These are phyloP conservation scores for Chlorops oryzae DNA, from an alignment of 1,140 invertebrate genomes.

Conservation along the genomic window DNA sequence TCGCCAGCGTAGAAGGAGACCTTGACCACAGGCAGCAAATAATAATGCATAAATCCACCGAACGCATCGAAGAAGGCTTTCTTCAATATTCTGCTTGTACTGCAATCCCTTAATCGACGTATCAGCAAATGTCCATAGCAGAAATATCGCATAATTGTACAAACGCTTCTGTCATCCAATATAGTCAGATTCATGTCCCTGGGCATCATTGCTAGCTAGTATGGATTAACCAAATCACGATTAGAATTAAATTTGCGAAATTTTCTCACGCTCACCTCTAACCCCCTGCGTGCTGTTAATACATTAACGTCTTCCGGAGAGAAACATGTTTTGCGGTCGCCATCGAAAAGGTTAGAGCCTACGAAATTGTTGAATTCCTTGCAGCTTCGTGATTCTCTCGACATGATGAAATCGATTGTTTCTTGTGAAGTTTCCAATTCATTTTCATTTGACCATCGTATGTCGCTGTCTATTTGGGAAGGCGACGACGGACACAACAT, in stretches of 20 bases:
- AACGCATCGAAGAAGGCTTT: conserved; percentile 37
- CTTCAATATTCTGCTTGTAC: conserved; percentile 21
- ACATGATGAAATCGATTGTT: too few relatives aligned
- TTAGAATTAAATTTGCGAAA: background rate
- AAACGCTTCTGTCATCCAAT: conserved; percentile 19
- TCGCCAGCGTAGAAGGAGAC: conserved; percentile 40
- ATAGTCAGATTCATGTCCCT: conserved; percentile 11
- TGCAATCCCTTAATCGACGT: conserved; percentile 16
- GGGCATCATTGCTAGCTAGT: conserved; percentile 13
- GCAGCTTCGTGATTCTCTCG: too few relatives aligned
- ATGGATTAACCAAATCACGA: conserved; percentile 6
- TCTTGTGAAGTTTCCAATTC: too few relatives aligned
- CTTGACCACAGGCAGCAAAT: conserved; percentile 34
- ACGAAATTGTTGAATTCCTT: too few relatives aligned
- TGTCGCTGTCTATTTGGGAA: too few relatives aligned
- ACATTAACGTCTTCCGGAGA: conserved; percentile 35
- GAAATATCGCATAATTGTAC: conserved; percentile 36
- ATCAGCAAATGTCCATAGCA: conserved; percentile 34
- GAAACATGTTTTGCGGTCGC: conserved; percentile 32
- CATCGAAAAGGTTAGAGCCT: conserved; percentile 39
- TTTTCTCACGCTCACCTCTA: conserved; percentile 22
- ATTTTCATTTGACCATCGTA: too few relatives aligned
- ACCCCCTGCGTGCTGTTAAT: conserved; percentile 33
- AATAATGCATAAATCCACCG: conserved; percentile 36
- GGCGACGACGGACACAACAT: too few relatives aligned